phyloP scores from a whole-genome alignment of 2,113 vertebrate genomes.

The Scomber japonicus region DNA sequence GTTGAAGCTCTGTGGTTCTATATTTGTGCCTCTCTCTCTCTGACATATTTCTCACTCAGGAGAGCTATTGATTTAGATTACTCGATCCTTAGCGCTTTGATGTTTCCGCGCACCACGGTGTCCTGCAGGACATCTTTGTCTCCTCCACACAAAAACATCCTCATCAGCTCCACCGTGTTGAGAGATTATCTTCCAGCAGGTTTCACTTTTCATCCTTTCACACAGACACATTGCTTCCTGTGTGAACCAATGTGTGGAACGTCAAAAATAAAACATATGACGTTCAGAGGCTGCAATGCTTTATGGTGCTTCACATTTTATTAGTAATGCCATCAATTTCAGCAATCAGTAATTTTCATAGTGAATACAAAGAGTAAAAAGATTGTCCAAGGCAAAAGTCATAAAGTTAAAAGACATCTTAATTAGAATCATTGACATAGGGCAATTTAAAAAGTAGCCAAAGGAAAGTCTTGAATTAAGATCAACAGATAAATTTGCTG shows the following conservation, averaged over 20 bases:
- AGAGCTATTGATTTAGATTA: slow-evolving; percentile 51
- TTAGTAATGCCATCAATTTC: slow-evolving; percentile 11
- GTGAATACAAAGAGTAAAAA: slow-evolving; percentile 23
- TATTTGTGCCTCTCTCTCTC: neutral
- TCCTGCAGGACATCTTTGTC: slow-evolving; percentile 55
- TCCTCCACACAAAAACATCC: slow-evolving; percentile 37
- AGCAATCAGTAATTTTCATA: slow-evolving; percentile 2
- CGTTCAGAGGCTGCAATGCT: neutral
- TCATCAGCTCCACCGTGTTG: slow-evolving; percentile 39
- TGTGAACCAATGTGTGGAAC: neutral
- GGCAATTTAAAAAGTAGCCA: slow-evolving; percentile 51
- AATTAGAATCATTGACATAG: slow-evolving; percentile 38
- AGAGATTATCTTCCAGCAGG: slow-evolving; percentile 57
- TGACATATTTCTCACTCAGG: slow-evolving; percentile 8
- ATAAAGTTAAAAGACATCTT: slow-evolving; percentile 42
- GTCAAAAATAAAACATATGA: neutral
- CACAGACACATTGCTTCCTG: slow-evolving; percentile 10
- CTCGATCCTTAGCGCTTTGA: slow-evolving; percentile 47
- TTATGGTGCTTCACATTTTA: neutral
- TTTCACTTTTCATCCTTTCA: slow-evolving; percentile 48
- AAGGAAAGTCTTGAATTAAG: slow-evolving; percentile 26
- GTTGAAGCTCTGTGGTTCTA: neutral
- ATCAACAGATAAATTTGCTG: slow-evolving; percentile 8
- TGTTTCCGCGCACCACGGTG: slow-evolving; percentile 8
- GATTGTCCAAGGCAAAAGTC: slow-evolving; percentile 33